phyloP scores from a whole-genome alignment of 2,797 vertebrate genomes.

The Catostomus latipinnis region DNA sequence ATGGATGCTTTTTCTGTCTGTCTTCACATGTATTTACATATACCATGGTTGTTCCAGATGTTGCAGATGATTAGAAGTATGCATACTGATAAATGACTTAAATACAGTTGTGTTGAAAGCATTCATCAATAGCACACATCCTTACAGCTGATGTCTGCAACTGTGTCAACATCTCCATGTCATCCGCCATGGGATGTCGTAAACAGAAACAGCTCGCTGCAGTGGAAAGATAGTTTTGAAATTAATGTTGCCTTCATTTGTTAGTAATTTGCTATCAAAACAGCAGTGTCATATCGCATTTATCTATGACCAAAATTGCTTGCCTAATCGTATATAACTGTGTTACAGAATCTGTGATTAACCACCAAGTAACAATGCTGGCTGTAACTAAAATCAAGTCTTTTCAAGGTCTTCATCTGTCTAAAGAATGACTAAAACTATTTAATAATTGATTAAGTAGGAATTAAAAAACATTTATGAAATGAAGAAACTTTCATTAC shows the following conservation, averaged over 20 bases:
- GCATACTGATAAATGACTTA: constrained; percentile 74
- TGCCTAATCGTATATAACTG: constrained; percentile 14
- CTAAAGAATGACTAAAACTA: constrained; percentile 17
- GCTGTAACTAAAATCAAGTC: constrained; percentile 12
- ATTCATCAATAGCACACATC: constrained; percentile 79
- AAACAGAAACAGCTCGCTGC: constrained; percentile 31
- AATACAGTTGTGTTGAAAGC: constrained; percentile 70
- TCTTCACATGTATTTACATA: constrained; percentile 70
- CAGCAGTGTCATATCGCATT: constrained; percentile 21
- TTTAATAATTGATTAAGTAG: constrained; percentile 42
- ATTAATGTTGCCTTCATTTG: constrained; percentile 27
- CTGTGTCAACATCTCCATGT: constrained; percentile 63
- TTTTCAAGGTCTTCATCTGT: no score
- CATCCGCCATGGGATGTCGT: constrained; percentile 1
- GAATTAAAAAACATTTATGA: constrained; percentile 44
- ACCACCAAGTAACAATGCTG: constrained; percentile 32
- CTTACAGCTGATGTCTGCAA: constrained; percentile 70
- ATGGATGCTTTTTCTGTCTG: constrained; percentile 57
- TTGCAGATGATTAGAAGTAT: constrained; percentile 74
- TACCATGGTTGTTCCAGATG: constrained; percentile 79
- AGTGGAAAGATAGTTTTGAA: constrained; percentile 32
- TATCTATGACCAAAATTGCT: constrained; percentile 25
- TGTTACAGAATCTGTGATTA: constrained; percentile 17
- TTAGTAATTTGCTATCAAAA: constrained; percentile 48
- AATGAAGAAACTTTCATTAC: constrained; percentile 45